A percentile compares a stretch with the other conserved stretches of the same genome.
Evolutionary conservation across 1,140 invertebrate genomes (phyloP).

Genomic region (Zaprionus tsacasi): DNA sequence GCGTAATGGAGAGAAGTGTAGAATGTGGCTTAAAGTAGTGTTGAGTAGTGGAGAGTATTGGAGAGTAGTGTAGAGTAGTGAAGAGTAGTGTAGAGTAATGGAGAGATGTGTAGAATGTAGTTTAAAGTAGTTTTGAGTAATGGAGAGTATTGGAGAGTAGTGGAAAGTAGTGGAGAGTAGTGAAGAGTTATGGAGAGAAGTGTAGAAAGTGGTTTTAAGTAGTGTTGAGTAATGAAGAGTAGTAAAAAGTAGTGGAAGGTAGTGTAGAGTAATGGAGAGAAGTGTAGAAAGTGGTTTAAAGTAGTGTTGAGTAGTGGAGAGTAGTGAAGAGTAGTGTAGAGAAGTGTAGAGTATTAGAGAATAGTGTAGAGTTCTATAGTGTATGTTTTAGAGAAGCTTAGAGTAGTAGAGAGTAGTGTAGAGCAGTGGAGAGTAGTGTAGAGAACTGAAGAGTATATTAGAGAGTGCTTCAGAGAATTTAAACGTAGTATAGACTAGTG

Average conservation of each 20-base stretch:
- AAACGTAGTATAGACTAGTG: not conserved
- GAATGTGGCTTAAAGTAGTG: not conserved
- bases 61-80: not conserved
- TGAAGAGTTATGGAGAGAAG: not conserved
- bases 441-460: not conserved
- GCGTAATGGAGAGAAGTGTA: not conserved
- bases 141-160: not conserved
- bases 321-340: not conserved
- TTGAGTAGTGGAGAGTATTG: not conserved
- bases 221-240: slow-evolving; percentile 11
- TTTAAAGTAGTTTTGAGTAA: not conserved
- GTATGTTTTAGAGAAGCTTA: not conserved
- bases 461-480: not conserved
- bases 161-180: not conserved
- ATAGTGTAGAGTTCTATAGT: not conserved
- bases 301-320: not conserved
- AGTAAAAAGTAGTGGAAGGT: not conserved
- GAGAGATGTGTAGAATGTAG: not conserved
- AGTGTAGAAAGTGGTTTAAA: no score
- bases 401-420: not conserved
- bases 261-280: not conserved
- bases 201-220: no score
- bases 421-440: not conserved
- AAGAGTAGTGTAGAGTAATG: not conserved
- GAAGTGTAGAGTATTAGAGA: not conserved